Percentiles rank a stretch among this genome's conserved stretches.
Conservation (phyloP, 2,888 invertebrate species). For the Pseudococcus longispinus region DNA sequence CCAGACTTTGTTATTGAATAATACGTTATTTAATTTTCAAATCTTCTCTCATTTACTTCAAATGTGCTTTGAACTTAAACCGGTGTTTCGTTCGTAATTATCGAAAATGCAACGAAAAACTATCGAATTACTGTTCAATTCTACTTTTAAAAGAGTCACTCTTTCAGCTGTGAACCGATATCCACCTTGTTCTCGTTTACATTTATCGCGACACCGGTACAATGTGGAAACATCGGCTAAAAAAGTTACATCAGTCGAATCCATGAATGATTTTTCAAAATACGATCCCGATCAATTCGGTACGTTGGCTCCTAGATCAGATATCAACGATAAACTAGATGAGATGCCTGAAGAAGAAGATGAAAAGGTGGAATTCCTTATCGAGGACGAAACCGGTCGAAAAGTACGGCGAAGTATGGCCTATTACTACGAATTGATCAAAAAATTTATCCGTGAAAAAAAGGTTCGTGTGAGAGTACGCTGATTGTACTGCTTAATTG, state of each 20-base stretch:
- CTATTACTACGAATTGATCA: conserved; percentile 29
- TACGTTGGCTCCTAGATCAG: neutral
- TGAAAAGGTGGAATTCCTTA: conserved; percentile 28
- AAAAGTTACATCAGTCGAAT: conserved; percentile 1
- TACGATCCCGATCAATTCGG: conserved; percentile 36
- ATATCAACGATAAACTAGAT: conserved; percentile 23
- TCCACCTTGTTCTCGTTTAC: neutral
- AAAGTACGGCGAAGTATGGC: conserved; percentile 9
- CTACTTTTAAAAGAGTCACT: neutral
- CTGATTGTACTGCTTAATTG: neutral
- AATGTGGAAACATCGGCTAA: neutral
- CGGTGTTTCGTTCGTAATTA: neutral
- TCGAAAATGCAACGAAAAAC: neutral
- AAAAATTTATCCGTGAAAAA: conserved; percentile 13
- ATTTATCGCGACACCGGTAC: neutral
- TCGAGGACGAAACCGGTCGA: conserved; percentile 38
- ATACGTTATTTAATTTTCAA: neutral
- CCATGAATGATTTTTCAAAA: conserved; percentile 20
- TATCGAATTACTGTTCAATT: neutral
- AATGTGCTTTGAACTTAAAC: neutral
- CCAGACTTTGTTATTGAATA: neutral
- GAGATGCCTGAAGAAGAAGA: conserved; percentile 51
- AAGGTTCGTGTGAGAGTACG: conserved; percentile 30
- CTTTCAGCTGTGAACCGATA: neutral
- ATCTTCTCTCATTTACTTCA: neutral